Evolutionary conservation across 1,140 invertebrate genomes (phyloP), one percentile per base, ranked within the genome.

Genomic region (Drosophila takahashii): DNA sequence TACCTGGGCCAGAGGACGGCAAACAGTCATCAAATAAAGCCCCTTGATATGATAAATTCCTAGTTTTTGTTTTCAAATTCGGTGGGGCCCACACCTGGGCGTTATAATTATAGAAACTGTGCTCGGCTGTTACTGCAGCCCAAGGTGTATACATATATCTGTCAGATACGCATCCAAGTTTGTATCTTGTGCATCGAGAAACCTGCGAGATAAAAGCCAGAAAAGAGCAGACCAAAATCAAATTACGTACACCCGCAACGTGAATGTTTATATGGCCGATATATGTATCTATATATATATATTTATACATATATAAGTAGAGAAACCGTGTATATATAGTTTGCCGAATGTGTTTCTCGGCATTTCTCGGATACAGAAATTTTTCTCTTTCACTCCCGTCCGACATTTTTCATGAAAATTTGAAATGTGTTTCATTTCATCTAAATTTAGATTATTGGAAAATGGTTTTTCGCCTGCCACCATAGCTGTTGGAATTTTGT

Each of bases 351-450:
- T 47, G 41, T 51, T 76, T 58, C 66, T 80, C 77, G 74, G 81
- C 75, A 80, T 66, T 76, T 70, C 79, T 79, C 70, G 73, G 79
- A 89, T 84, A 89, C 84, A 87, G 48, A 76, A 77, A 52, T 77
- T 76, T 79, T 77, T 74, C 71, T 47, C 62, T 77, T 48, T 76
- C 52, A 53, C 50, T 56, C 39, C 42, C 69, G 79, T 65, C 81
- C 79, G 83, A 79, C 84, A 79, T 81, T 74, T 85, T 79, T 89
- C 84, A 87, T 89, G 84, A 89, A 90, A 89, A 84, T 80, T 86
- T 89, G 80, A 89, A 89, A 89, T 89, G 84, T 89, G 84, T 89
- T 89, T 89, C 85, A 90, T 89, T 89, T 89, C 79, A 81, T 87
- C 83, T 86, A 89, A 89, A 69, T 80, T 89, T 89, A 89, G 84